Base-by-base conservation (phyloP, 92 coral and sea anemone species). In the Zoanthus sociatus region DNA sequence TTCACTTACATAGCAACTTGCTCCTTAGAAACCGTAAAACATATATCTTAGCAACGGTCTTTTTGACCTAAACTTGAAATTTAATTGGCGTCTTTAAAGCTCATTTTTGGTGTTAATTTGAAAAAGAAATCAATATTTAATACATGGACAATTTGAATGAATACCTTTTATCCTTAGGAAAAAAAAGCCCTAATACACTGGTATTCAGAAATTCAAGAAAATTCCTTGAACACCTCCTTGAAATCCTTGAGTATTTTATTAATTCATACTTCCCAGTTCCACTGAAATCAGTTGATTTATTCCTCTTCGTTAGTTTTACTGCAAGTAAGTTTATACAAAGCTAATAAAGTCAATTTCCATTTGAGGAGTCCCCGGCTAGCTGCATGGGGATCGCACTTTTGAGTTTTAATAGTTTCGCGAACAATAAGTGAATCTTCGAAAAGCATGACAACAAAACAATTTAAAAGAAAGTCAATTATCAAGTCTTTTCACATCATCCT, bases 391-490 rank as follows among this genome's bases (percentile, higher is more conserved):
- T 9, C 30, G 46, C 31, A 69, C 12, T 8, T 18, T 12, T 20
- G 66, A 44, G 45, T 33, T 60, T 42, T 79, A 46, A 81, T 64
- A 20, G 75, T 67, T 21, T 47, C n/a, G 37, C 45, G 46, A 14
- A 64, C 74, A 44, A 46, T 47, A 66, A 63, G 26, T 81, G 85
- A 37, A 5, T 50, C 21, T 68, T 81, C 45, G n/a, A 79, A 81
- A 10, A 79, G 21, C 12, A 77, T 77, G 54, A 54, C 31, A 61
- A 53, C 10, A 1, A 15, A 7, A 14, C n/a, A n/a, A 37, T 42
- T 17, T 14, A 32, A 78, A 16, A 26, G 26, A 15, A 15, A 54
- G 42, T 42, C 71, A 79, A 81, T 64, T 46, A 81, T 46, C 84
- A 79, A 20, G 20, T 79, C 71, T 61, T 60, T 58, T 37, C n/a